Base-by-base conservation (phyloP, 2,888 invertebrate species). In the Machimus rusticus region DNA sequence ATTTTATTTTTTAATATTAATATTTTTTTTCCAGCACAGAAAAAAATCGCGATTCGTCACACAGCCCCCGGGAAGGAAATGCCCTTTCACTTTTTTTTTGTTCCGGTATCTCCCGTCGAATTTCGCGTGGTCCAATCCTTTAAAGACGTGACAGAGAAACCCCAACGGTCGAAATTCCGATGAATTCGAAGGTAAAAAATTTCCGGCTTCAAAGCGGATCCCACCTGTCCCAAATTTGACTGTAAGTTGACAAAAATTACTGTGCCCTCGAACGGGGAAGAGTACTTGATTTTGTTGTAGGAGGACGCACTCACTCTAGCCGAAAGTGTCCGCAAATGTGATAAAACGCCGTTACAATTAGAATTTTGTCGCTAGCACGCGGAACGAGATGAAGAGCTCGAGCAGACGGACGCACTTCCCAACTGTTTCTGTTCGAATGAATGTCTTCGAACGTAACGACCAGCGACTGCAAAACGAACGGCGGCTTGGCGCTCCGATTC, bases 341-440 rank as follows among this genome's bases (percentile, higher is more conserved):
- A 55, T 14, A 8, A 43, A 55, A 81, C 8, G n/a, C 81, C 81
- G 81, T 81, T 81, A 81, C 31, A 31, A 81, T 31, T 55, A 34
- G 46, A 81, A 81, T 81, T 81, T 51, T 55, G 31, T 55, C 34
- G 3, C 31, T 55, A 55, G 43, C 46, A 16, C n/a, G 34, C 51
- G 81, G 34, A 81, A 81, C 79, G 46, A 28, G 81, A 46, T 46
- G 43, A 14, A 28, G 51, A 81, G 28, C 81, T 81, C 55, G n/a
- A 23, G 66, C 81, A 81, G 55, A 16, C 55, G 16, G 34, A 55
- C 34, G 81, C 81, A 51, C 51, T 55, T 81, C 51, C n/a, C 46
- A 51, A 81, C 81, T 34, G 81, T 34, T 81, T 55, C 81, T 81
- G 51, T 81, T 81, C 51, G 51, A 66, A 55, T 81, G 51, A 66